These are phyloP conservation scores for Chloroceryle aenea DNA, from an alignment of 2,113 vertebrate species.

Conservation along the genomic window DNA sequence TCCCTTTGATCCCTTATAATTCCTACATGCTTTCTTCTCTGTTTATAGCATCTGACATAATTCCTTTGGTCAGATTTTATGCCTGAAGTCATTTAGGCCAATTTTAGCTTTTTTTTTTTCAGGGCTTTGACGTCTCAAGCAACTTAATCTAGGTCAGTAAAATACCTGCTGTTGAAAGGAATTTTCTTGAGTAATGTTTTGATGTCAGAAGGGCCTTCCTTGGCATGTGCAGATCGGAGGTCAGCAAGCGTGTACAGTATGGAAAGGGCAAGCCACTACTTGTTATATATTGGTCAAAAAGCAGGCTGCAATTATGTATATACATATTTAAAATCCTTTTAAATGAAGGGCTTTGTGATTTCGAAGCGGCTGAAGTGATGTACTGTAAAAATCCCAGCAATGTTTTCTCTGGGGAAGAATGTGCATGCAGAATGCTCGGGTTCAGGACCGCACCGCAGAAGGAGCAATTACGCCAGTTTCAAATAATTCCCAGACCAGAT, in stretches of 20 bases:
- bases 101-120: conserved; percentile 46
- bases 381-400: background rate
- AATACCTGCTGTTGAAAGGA: conserved; percentile 69
- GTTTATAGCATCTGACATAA: conserved; percentile 62
- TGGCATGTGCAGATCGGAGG: conserved; percentile 23
- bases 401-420: background rate
- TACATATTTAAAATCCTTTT: background rate
- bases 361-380: background rate
- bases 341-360: background rate
- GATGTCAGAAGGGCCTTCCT: conserved; percentile 59
- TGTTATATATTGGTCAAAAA: conserved; percentile 6
- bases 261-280: background rate
- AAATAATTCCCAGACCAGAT: background rate
- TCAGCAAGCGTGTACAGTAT: background rate
- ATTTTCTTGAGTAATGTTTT: conserved; percentile 73
- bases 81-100: conserved; percentile 62
- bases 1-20: conserved; percentile 33
- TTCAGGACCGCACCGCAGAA: background rate
- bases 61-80: conserved; percentile 67
- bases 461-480: background rate
- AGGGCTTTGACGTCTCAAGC: conserved; percentile 68
- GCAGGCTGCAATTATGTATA: background rate
- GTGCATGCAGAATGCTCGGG: background rate
- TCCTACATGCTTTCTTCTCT: conserved; percentile 39
- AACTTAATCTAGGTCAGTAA: conserved; percentile 71